These are phyloP conservation scores for Theonella swinhoei DNA, from an alignment of 37 sponge, comb jelly and placozoan genomes.

Conservation along the genomic window DNA sequence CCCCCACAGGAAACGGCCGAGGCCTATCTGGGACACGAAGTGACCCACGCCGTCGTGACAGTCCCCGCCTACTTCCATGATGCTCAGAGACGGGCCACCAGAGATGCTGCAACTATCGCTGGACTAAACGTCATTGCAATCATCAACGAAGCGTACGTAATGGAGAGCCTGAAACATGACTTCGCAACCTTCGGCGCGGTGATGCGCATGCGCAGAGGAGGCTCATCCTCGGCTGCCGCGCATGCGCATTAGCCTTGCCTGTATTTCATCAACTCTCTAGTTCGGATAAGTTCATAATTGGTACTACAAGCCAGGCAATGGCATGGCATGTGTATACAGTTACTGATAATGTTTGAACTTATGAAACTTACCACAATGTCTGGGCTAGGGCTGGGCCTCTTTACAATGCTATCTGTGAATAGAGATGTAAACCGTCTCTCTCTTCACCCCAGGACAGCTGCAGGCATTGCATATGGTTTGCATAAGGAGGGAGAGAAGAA, in stretches of 20 bases:
- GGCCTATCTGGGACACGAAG: slow-evolving; percentile 92
- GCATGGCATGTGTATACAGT: too few species aligned
- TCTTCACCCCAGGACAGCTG: slow-evolving; percentile 85
- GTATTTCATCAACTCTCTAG: too few species aligned
- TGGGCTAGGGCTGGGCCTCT: too few species aligned
- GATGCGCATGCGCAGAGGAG: too few species aligned
- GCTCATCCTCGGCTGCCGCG: too few species aligned
- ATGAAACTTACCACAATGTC: too few species aligned
- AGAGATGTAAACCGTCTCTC: too few species aligned
- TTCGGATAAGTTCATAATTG: too few species aligned
- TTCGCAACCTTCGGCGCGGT: neutral
- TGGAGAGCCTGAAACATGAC: neutral
- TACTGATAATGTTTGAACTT: too few species aligned
- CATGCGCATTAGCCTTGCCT: too few species aligned
- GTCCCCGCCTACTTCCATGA: slow-evolving; percentile 99
- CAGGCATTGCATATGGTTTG: slow-evolving; percentile 99
- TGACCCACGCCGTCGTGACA: slow-evolving; percentile 97
- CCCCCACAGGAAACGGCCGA: slow-evolving; percentile 97
- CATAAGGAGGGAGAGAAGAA: slow-evolving; percentile 99
- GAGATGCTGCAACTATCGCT: slow-evolving; percentile 97
- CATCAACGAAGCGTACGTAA: slow-evolving; percentile 97
- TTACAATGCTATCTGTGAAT: too few species aligned
- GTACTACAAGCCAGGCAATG: too few species aligned
- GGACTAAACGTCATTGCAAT: slow-evolving; percentile 98
- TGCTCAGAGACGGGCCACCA: slow-evolving; percentile 99